Percentiles rank a stretch among this genome's conserved stretches.
These are phyloP conservation scores for Amiota mariae DNA, from an alignment of 2,888 invertebrate species.

Conservation along the genomic window DNA sequence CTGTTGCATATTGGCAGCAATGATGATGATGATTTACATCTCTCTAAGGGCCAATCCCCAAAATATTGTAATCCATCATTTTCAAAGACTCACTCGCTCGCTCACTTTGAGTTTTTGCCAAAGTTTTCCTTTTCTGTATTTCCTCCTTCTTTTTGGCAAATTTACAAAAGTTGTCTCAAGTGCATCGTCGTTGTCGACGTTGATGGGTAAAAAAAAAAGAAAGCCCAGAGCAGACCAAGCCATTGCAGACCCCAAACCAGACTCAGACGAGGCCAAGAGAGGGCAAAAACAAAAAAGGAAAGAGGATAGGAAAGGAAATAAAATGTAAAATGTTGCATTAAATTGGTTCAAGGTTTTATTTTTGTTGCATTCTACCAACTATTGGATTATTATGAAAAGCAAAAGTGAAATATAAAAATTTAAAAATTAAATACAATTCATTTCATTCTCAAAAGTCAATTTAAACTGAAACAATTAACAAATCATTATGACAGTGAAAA, in stretches of 20 bases:
- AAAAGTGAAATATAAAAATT: neutral
- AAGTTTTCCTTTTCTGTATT: too few species aligned
- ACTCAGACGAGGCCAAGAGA: neutral
- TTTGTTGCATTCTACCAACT: neutral
- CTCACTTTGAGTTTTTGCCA: too few species aligned
- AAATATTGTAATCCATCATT: too few species aligned
- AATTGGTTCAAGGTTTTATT: conserved; percentile 21
- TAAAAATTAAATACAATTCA: too few species aligned
- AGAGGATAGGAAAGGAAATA: neutral
- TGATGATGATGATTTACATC: too few species aligned
- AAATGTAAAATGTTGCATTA: neutral
- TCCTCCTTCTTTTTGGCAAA: neutral
- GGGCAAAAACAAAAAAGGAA: neutral
- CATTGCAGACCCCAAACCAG: neutral
- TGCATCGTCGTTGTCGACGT: neutral
- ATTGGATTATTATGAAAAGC: neutral
- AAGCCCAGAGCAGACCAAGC: neutral
- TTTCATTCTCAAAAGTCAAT: too few species aligned
- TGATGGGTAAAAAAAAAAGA: neutral
- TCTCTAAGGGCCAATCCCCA: too few species aligned
- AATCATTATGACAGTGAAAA: too few species aligned
- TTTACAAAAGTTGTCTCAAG: conserved; percentile 10
- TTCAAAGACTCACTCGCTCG: too few species aligned
- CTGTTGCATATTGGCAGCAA: too few species aligned
- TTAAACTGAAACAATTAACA: too few species aligned